Evolutionary conservation across 2,888 invertebrate genomes (phyloP).

Genomic region (Drosophila birchii): DNA sequence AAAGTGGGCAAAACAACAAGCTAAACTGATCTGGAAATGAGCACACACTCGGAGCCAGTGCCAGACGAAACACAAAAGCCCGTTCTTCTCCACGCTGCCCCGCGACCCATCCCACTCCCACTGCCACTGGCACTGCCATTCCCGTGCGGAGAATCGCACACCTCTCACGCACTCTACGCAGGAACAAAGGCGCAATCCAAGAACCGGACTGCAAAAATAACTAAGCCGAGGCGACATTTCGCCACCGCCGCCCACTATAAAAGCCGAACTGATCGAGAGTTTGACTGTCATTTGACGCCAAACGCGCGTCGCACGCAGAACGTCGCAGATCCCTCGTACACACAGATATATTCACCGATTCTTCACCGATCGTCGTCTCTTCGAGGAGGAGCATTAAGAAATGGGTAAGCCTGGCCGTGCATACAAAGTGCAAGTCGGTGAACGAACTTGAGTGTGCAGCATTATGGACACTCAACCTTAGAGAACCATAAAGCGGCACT

Average conservation of each 20-base stretch:
- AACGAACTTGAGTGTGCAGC: constrained; percentile 65
- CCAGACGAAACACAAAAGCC: constrained; percentile 42
- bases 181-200: constrained; percentile 76
- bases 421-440: constrained; percentile 68
- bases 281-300: constrained; percentile 76
- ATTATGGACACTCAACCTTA: constrained; percentile 75
- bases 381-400: constrained; percentile 48
- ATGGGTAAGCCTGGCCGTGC: constrained; percentile 73
- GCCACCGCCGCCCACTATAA: constrained; percentile 65
- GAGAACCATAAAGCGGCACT: constrained; percentile 53
- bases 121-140: constrained; percentile 6
- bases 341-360: constrained; percentile 15
- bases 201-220: constrained; percentile 61
- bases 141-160: constrained; percentile 37
- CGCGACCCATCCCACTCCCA: constrained; percentile 2
- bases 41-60: constrained; percentile 46
- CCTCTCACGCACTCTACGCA: constrained; percentile 73
- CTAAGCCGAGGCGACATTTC: constrained; percentile 13
- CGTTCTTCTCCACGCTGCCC: constrained; percentile 7
- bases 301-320: constrained; percentile 56
- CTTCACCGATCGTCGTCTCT: constrained; percentile 6
- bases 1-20: constrained; percentile 61
- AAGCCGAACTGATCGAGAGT: constrained; percentile 59
- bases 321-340: constrained; percentile 32
- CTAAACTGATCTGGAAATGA: constrained; percentile 70